phyloP scores from a whole-genome alignment of 2,888 invertebrate genomes.

The Coelinius sp. region DNA sequence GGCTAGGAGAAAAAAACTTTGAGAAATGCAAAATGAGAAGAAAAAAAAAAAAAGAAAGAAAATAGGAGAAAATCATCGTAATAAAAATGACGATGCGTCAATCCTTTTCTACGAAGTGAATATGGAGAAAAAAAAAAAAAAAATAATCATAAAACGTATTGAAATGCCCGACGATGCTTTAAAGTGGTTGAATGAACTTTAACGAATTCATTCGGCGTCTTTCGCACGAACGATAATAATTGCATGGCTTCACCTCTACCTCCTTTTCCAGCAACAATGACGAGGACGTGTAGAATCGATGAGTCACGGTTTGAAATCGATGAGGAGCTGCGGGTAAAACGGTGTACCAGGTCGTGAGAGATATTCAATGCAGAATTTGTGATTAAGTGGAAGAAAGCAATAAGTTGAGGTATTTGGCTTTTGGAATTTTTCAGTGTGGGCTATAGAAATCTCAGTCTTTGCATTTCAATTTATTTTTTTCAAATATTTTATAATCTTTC shows the following conservation, averaged over 20 bases:
- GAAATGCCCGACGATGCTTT: constrained; percentile 6
- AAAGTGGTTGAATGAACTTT: constrained; percentile 27
- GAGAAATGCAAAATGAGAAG: neutral
- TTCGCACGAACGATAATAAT: constrained; percentile 16
- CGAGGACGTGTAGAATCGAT: constrained; percentile 19
- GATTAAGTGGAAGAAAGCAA: constrained; percentile 22
- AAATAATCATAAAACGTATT: constrained; percentile 6
- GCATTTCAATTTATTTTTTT: neutral
- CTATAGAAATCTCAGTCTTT: neutral
- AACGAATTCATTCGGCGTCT: constrained; percentile 16
- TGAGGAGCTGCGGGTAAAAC: constrained; percentile 5
- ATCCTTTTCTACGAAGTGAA: constrained; percentile 7
- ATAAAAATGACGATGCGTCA: constrained; percentile 19
- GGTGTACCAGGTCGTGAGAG: constrained; percentile 20
- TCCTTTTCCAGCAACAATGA: constrained; percentile 13
- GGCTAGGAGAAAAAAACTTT: neutral
- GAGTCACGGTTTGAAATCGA: constrained; percentile 24
- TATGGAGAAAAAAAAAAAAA: neutral
- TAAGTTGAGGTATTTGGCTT: neutral
- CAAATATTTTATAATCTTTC: neutral
- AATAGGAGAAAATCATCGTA: neutral
- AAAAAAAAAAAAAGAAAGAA: neutral
- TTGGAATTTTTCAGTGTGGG: neutral
- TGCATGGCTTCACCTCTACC: constrained; percentile 23
- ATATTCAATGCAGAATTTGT: constrained; percentile 11